phyloP scores from a whole-genome alignment of 1,140 invertebrate genomes.

The Caerostris darwini region DNA sequence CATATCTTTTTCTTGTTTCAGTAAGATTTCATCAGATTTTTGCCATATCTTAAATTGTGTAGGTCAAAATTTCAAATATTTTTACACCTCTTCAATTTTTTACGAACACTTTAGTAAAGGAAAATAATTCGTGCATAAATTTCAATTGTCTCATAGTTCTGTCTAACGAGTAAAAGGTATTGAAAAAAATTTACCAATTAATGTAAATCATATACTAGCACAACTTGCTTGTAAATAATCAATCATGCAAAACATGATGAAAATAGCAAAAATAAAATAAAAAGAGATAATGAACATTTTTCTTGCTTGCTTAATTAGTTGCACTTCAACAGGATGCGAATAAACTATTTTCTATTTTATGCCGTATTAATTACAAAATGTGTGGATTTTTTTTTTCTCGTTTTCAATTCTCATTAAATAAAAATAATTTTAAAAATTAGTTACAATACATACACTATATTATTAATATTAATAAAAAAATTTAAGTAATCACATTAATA shows the following conservation, averaged over 20 bases:
- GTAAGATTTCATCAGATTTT: too few species aligned
- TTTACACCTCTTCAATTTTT: background rate
- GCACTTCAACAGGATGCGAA: background rate
- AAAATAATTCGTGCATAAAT: background rate
- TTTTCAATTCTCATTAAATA: too few species aligned
- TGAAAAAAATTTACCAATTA: background rate
- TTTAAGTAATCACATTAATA: too few species aligned
- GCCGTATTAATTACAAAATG: too few species aligned
- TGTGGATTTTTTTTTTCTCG: too few species aligned
- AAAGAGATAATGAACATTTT: background rate
- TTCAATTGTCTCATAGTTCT: background rate
- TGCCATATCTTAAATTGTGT: too few species aligned
- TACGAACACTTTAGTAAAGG: background rate
- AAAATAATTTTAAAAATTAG: too few species aligned
- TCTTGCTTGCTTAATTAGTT: background rate
- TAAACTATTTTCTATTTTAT: too few species aligned
- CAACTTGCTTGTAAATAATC: background rate
- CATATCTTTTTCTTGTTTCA: too few species aligned
- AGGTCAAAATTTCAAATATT: too few species aligned
- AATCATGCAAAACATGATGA: background rate
- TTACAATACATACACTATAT: too few species aligned
- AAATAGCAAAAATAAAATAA: background rate
- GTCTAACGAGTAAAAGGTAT: background rate
- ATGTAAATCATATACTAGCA: background rate
- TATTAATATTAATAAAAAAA: too few species aligned